Conservation (phyloP, 2,113 vertebrate genomes). For the Mobula hypostoma region DNA sequence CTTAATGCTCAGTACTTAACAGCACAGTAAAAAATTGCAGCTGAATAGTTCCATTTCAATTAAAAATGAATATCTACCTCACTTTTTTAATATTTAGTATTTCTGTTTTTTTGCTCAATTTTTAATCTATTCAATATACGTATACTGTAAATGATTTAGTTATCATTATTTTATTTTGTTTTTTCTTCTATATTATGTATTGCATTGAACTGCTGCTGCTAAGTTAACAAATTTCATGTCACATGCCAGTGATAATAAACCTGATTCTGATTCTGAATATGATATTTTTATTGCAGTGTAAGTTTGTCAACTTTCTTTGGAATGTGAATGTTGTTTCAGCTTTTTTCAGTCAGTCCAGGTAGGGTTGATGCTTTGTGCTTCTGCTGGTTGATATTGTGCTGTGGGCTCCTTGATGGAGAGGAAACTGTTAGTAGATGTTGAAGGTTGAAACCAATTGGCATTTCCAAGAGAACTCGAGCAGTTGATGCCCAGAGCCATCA, state of each 20-base stretch:
- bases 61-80: not conserved
- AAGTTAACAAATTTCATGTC: too few species aligned
- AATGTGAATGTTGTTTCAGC: conserved; percentile 3
- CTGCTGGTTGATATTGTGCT: not conserved
- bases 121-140: too few species aligned
- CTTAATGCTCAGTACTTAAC: not conserved
- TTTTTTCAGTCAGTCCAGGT: not conserved
- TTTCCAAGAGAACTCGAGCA: not conserved
- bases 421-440: not conserved
- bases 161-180: too few species aligned
- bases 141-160: too few species aligned
- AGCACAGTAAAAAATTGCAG: not conserved
- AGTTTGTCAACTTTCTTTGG: not conserved
- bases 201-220: too few species aligned
- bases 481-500: not conserved
- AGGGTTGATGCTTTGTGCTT: not conserved
- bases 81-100: too few species aligned
- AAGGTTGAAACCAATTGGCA: not conserved
- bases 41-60: not conserved
- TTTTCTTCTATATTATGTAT: too few species aligned
- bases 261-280: too few species aligned
- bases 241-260: too few species aligned
- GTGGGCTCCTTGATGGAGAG: not conserved
- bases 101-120: too few species aligned
- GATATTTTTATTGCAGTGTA: not conserved